Evolutionary conservation across 2,888 invertebrate genomes (phyloP), one percentile per base, ranked within the genome.

Genomic region (Aradus depressus): DNA sequence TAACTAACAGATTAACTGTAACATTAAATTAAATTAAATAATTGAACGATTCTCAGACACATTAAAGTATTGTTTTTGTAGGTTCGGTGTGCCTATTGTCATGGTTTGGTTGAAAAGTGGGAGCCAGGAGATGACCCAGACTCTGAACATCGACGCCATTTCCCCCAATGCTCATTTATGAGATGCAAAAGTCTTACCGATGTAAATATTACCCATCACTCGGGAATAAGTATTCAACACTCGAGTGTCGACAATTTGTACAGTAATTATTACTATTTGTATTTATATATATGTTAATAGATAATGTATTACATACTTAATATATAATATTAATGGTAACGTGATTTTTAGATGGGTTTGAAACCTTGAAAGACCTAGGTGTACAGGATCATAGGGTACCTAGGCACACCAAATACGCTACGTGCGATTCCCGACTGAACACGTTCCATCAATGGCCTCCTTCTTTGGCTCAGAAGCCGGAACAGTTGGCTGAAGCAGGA

Each of bases 21-120:
- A n/a, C n/a, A n/a, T n/a, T n/a, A n/a, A n/a, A n/a, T n/a, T n/a
- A n/a, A n/a, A n/a, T 31, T 8, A 2, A 2, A 2, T 18, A 16
- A 12, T 47, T 48, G 26, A 22, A 10, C 23, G n/a, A n/a, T n/a
- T n/a, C n/a, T n/a, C n/a, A n/a, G n/a, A n/a, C n/a, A n/a, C n/a
- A n/a, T n/a, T n/a, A n/a, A 4, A n/a, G 5, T 42, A 50, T 31
- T 45, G 43, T 50, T 22, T 48, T 57, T 60, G 41, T 70, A 77
- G 64, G 82, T 89, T 0, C 77, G 82, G 55, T 91, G 91, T 67
- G 84, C 82, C 1, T 90, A 81, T 74, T 91, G 91, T 61, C 76
- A 79, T 35, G 83, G 83, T 2, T 73, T 79, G 55, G 70, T 84
- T 32, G 71, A 78, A 6, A 68, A 73, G 28, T 84, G 84, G 75